A percentile compares a stretch with the other conserved stretches of the same genome.
These are phyloP conservation scores for Platyscapa corneri DNA, from an alignment of 1,140 invertebrate species.

Conservation along the genomic window DNA sequence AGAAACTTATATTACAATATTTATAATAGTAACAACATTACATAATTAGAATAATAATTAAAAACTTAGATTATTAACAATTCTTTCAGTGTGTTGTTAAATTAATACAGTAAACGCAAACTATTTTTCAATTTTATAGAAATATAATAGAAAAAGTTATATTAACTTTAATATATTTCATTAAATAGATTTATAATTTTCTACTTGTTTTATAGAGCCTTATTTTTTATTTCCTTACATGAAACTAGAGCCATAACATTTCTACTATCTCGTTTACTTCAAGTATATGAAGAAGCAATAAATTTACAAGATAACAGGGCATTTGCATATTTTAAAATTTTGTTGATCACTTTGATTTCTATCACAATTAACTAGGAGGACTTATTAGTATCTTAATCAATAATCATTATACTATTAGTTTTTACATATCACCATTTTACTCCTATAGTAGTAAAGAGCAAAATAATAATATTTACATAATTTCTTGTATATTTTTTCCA, in stretches of 20 bases:
- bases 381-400: slow-evolving; percentile 54
- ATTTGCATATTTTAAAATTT: slow-evolving; percentile 31
- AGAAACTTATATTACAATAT: slow-evolving; percentile 56
- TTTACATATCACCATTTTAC: slow-evolving; percentile 4
- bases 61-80: slow-evolving; percentile 35
- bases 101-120: slow-evolving; percentile 39
- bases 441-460: slow-evolving; percentile 32
- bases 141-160: slow-evolving; percentile 30
- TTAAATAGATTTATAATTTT: slow-evolving; percentile 11
- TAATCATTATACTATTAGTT: slow-evolving; percentile 40
- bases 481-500: slow-evolving; percentile 41
- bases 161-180: slow-evolving; percentile 7
- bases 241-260: slow-evolving; percentile 34
- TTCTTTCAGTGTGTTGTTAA: slow-evolving; percentile 46
- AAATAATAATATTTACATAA: slow-evolving; percentile 30
- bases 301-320: slow-evolving; percentile 30
- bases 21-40: slow-evolving; percentile 49
- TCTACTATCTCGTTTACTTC: slow-evolving; percentile 21
- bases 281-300: slow-evolving; percentile 29
- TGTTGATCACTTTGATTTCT: slow-evolving; percentile 56
- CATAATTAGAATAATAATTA: slow-evolving; percentile 37
- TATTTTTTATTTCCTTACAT: slow-evolving; percentile 14
- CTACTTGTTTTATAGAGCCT: slow-evolving; percentile 1
- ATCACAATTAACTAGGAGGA: slow-evolving; percentile 67
- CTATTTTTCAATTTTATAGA: slow-evolving; percentile 33